phyloP scores from a whole-genome alignment of 2,113 vertebrate species.

The Pseudorhombus dupliciocellatus region DNA sequence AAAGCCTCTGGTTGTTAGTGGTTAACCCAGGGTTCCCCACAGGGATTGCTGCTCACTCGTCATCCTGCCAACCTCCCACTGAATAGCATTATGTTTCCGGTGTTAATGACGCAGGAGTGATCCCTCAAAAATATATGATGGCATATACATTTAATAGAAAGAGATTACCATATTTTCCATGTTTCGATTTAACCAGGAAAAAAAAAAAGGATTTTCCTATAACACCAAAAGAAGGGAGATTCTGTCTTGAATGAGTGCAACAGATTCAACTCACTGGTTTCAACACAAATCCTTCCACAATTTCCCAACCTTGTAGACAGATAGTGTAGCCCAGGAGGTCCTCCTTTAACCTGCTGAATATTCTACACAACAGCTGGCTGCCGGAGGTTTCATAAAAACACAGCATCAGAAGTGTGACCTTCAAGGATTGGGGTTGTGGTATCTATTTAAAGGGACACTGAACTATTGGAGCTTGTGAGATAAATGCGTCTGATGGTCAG shows the following conservation, averaged over 20 bases:
- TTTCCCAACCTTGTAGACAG: background rate
- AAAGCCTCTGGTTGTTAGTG: slow-evolving; percentile 71
- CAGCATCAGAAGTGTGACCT: too few species aligned
- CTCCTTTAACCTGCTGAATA: background rate
- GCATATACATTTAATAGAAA: slow-evolving; percentile 40
- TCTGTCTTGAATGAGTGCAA: background rate
- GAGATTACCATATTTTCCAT: slow-evolving; percentile 51
- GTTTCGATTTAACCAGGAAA: slow-evolving; percentile 38
- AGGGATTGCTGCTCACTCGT: slow-evolving; percentile 50
- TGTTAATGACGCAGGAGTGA: slow-evolving; percentile 57
- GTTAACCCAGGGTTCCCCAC: slow-evolving; percentile 72
- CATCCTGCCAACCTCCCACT: slow-evolving; percentile 60
- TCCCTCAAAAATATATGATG: slow-evolving; percentile 50
- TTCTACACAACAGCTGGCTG: too few species aligned
- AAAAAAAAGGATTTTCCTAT: slow-evolving; percentile 15
- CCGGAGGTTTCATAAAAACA: too few species aligned
- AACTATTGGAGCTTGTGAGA: too few species aligned
- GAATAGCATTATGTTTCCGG: slow-evolving; percentile 67
- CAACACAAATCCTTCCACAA: background rate
- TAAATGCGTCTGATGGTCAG: too few species aligned
- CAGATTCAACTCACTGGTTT: background rate
- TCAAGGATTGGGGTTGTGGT: too few species aligned
- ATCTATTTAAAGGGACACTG: too few species aligned
- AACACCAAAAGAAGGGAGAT: background rate
- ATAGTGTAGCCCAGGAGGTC: background rate